Base-by-base conservation (phyloP, 1,140 invertebrate species). In the Aphidius ervi region DNA sequence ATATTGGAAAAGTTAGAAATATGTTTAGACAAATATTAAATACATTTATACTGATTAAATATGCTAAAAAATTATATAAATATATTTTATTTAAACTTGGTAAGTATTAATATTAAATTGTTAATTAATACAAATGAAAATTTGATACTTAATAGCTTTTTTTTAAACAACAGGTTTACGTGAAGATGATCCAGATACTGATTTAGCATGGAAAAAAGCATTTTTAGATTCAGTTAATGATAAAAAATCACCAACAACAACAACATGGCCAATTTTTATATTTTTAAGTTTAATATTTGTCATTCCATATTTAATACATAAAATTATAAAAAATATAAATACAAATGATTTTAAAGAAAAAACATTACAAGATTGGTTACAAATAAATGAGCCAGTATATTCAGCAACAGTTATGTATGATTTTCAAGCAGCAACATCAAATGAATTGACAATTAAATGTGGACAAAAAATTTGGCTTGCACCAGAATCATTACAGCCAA, bases 281-380 rank as follows among this genome's bases (percentile, higher is more conserved):
- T 96, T 97, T 79, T 84, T 97, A 67, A 88, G 88, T 10, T 84
- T 97, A 57, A 86, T 97, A 56, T 82, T 95, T 48, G 89, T 91
- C 1, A 93, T 93, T 49, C 95, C 96, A 0, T 97, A 94, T 79
- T 81, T 98, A 23, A 91, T 98, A 59, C 92, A 93, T 77, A 93
- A 88, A 77, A 83, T 97, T 70, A 70, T 97, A 7, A 86, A 80
- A 40, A 76, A 65, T 56, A 66, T 70, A 45, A 65, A 64, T 40
- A 63, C 70, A 56, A 59, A 64, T 54, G 63, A 63, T 37, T 45
- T 85, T 81, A 43, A 81, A 86, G 46, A 60, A 23, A 68, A 72
- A 43, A 67, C 77, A 63, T 72, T 73, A 5, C 76, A 76, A 56
- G 70, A 71, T 45, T 80, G 76, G 80, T 73, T 75, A 9, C 68